Conservation (phyloP, 2,888 invertebrate genomes). For the Amphipoea oculea region DNA sequence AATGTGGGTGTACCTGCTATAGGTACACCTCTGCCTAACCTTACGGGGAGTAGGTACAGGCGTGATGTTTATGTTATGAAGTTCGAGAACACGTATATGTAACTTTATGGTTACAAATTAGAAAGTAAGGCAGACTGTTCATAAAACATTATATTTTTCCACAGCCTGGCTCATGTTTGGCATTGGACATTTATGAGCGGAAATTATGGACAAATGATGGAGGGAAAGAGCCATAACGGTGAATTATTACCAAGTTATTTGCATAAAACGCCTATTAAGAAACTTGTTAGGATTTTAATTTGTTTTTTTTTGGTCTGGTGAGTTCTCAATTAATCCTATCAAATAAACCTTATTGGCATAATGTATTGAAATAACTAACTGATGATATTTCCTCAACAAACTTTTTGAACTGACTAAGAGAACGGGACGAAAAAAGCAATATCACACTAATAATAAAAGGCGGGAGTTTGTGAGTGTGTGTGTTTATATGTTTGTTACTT, state of each 20-base stretch:
- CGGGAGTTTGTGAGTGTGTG: too few species aligned
- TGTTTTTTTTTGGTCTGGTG: not conserved
- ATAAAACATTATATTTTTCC: not conserved
- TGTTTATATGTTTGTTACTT: too few species aligned
- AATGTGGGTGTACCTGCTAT: too few species aligned
- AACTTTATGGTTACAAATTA: too few species aligned
- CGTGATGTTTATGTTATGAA: too few species aligned
- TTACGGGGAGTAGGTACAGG: too few species aligned
- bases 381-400: not conserved
- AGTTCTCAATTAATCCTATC: not conserved
- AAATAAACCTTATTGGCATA: not conserved
- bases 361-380: too few species aligned
- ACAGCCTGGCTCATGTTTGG: slow-evolving; percentile 1
- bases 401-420: not conserved
- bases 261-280: slow-evolving; percentile 4
- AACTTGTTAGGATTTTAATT: not conserved
- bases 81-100: not conserved
- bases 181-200: slow-evolving; percentile 15
- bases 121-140: not conserved
- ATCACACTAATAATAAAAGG: too few species aligned
- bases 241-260: slow-evolving; percentile 23
- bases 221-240: slow-evolving; percentile 5
- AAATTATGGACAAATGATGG: slow-evolving; percentile 24
- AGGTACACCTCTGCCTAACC: too few species aligned
- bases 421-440: not conserved